Evolutionary conservation across 2,888 invertebrate genomes (phyloP).

Genomic region (Sarcophaga rosellei): DNA sequence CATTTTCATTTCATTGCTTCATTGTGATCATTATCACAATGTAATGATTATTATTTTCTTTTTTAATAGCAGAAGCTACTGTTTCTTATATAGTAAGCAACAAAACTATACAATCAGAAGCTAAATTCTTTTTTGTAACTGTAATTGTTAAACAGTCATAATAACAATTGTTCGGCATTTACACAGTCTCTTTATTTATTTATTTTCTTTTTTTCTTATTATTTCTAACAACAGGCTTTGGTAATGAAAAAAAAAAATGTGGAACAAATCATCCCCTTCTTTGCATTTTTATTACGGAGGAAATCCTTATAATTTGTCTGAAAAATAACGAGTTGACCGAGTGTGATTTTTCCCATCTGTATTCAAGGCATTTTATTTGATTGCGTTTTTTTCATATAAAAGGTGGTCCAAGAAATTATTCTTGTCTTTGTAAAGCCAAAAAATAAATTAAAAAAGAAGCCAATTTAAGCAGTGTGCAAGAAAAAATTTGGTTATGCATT

Average conservation of each 20-base stretch:
- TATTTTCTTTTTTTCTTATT: conserved; percentile 46
- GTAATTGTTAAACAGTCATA: too few relatives aligned
- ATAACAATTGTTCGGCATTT: not conserved
- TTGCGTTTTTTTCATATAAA: not conserved
- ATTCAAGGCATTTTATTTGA: conserved; percentile 36
- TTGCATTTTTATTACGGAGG: conserved; percentile 1
- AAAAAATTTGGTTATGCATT: too few relatives aligned
- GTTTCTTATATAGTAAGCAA: not conserved
- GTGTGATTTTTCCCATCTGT: conserved; percentile 61
- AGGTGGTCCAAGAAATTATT: too few relatives aligned
- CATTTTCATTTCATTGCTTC: conserved; percentile 1
- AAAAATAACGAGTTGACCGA: conserved; percentile 56
- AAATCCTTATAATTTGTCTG: not conserved
- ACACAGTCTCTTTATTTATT: not conserved
- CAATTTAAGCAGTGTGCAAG: not conserved
- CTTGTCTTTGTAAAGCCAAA: too few relatives aligned
- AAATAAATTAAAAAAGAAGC: too few relatives aligned
- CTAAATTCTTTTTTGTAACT: not conserved
- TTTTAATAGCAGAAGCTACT: too few relatives aligned
- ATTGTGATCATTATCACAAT: conserved; percentile 26
- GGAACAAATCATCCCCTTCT: conserved; percentile 1
- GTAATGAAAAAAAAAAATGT: conserved; percentile 18
- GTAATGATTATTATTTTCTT: conserved; percentile 60
- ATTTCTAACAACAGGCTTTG: conserved; percentile 62
- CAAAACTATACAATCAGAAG: conserved; percentile 9